Conservation (phyloP, 2,888 invertebrate species). For the Napeogenes inachia region DNA sequence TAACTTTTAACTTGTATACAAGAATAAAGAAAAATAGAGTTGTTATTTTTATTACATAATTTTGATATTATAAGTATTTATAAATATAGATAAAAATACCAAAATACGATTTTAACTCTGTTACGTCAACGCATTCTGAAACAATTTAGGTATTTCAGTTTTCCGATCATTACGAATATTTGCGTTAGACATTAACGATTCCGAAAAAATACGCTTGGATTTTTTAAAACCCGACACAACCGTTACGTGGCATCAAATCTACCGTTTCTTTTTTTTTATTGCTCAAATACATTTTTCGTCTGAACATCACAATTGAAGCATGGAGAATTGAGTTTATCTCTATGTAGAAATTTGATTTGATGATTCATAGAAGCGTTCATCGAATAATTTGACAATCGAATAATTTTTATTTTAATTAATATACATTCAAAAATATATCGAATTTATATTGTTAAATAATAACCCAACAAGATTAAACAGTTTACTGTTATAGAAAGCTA, state of each 20-base stretch:
- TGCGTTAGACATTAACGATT: neutral
- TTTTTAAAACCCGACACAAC: neutral
- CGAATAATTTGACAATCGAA: neutral
- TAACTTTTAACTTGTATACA: neutral
- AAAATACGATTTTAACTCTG: too few relatives aligned
- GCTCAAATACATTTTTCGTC: conserved; percentile 1
- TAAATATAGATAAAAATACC: neutral
- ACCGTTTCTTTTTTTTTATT: neutral
- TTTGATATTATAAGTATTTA: neutral
- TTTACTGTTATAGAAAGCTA: too few relatives aligned
- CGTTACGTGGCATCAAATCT: neutral
- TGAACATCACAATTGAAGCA: conserved; percentile 2
- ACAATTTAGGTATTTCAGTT: too few relatives aligned
- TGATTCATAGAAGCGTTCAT: neutral
- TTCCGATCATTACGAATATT: neutral
- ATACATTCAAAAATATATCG: too few relatives aligned
- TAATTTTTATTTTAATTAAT: too few relatives aligned
- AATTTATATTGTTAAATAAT: too few relatives aligned
- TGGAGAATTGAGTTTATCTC: conserved; percentile 1
- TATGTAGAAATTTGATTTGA: conserved; percentile 2
- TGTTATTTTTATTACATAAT: neutral
- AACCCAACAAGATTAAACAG: too few relatives aligned
- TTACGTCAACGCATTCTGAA: too few relatives aligned
- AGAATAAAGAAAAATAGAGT: neutral
- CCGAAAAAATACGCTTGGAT: neutral